Base-by-base conservation (phyloP, 2,113 vertebrate genomes). In the Fregata magnificens region DNA sequence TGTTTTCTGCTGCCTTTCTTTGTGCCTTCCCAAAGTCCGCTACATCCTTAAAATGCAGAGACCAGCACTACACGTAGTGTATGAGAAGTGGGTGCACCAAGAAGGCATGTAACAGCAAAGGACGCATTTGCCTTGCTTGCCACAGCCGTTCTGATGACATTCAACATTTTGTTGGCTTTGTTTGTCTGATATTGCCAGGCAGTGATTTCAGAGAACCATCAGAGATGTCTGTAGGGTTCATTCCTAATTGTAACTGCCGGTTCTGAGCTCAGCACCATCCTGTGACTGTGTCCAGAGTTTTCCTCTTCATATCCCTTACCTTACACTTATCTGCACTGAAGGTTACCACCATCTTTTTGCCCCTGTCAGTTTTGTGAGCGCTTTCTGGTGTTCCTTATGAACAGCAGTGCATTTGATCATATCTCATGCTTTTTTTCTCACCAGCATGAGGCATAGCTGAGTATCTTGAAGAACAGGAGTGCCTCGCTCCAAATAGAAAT, bases 51-150 rank as follows among this genome's bases (percentile, higher is more conserved):
- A 16, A 38, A 32, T 16, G 32, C 31, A 21, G 38, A 52, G 26
- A 13, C 28, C 38, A 16, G 32, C 25, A 13, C 45, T 9, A 10
- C 13, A 21, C 1, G 2, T 6, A 18, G 45, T 7, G 32, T 1
- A 2, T 0, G 1, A 61, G 38, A n/a, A 32, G 32, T 21, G 26
- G 32, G 26, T 13, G 21, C 55, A 11, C 45, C 13, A 1, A 4
- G 21, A 47, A 9, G 45, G 21, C 8, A 2, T 5, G 1, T 16
- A 5, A 13, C 9, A 20, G 84, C 45, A 26, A 36, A 17, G 32
- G 45, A 11, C 5, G 31, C 19, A 0, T 26, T 36, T 32, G 53
- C 55, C 32, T 11, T 10, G 20, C 36, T 36, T 1, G 10, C 44
- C 63, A 31, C 26, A 26, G 45, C 31, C 6, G 1, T 26, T 31